Evolutionary conservation across 2,888 invertebrate genomes (phyloP).

Genomic region (Tenthredo amoena): DNA sequence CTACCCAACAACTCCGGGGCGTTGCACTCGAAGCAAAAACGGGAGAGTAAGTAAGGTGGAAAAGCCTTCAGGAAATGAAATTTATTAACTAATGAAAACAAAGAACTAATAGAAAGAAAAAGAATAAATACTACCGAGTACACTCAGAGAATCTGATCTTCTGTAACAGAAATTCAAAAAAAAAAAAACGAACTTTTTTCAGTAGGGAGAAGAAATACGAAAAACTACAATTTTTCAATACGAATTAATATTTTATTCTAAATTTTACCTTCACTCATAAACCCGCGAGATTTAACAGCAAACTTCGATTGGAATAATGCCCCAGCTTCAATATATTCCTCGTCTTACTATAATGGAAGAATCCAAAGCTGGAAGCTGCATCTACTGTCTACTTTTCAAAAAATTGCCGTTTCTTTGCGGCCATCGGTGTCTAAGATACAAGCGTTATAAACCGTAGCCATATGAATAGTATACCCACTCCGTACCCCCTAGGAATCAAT

Average conservation of each 20-base stretch:
- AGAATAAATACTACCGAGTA: not conserved
- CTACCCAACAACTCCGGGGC: slow-evolving; percentile 12
- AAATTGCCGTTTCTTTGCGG: not conserved
- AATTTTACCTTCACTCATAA: not conserved
- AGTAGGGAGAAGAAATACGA: not conserved
- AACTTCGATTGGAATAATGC: not conserved
- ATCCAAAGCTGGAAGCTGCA: not conserved
- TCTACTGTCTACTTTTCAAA: not conserved
- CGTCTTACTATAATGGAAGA: not conserved
- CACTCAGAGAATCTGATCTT: not conserved
- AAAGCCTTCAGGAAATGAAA: not conserved
- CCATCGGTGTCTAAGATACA: not conserved
- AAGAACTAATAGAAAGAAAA: not conserved
- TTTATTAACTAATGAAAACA: slow-evolving; percentile 21
- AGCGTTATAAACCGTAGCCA: not conserved
- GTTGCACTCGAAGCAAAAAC: slow-evolving; percentile 29
- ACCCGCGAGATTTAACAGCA: not conserved
- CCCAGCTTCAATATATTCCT: not conserved
- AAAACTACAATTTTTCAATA: not conserved
- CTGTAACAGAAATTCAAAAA: not conserved
- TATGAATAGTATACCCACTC: not conserved
- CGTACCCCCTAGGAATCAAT: not conserved
- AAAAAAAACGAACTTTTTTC: not conserved
- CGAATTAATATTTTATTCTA: not conserved
- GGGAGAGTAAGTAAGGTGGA: not conserved